Percentiles rank a stretch among this genome's conserved stretches.
phyloP scores from a whole-genome alignment of 2,797 vertebrate species.

The Coracias cyanogaster region DNA sequence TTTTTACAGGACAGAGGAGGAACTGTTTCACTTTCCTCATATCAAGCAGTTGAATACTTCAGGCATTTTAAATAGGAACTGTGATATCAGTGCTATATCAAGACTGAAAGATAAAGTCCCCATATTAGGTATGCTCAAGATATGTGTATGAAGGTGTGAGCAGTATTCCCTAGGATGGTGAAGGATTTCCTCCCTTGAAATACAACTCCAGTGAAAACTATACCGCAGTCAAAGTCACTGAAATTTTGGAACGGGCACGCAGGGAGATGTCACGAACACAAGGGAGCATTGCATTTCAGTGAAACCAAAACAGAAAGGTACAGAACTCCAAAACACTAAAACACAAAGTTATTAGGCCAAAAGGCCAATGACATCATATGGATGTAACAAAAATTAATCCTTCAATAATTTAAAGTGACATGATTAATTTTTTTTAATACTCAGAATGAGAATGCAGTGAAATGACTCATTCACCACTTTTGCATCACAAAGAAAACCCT shows the following conservation, averaged over 20 bases:
- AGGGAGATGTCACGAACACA: background rate
- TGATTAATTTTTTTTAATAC: background rate
- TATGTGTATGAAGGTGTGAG: background rate
- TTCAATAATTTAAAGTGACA: background rate
- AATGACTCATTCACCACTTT: background rate
- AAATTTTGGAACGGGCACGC: background rate
- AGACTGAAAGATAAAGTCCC: background rate
- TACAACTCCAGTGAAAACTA: background rate
- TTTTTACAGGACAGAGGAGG: background rate
- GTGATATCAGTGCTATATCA: background rate
- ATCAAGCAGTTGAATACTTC: background rate
- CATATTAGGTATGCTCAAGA: background rate
- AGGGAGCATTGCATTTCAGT: background rate
- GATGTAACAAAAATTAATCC: background rate
- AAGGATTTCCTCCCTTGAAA: background rate
- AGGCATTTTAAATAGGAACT: background rate
- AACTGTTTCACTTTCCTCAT: background rate
- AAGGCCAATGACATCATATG: background rate
- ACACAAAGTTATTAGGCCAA: background rate
- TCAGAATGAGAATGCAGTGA: background rate
- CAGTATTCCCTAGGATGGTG: background rate
- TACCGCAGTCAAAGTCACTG: background rate
- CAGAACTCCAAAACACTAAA: background rate
- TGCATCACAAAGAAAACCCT: background rate
- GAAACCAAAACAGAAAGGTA: background rate